Base-by-base conservation (phyloP, 1,140 invertebrate species). In the Formica selysi region DNA sequence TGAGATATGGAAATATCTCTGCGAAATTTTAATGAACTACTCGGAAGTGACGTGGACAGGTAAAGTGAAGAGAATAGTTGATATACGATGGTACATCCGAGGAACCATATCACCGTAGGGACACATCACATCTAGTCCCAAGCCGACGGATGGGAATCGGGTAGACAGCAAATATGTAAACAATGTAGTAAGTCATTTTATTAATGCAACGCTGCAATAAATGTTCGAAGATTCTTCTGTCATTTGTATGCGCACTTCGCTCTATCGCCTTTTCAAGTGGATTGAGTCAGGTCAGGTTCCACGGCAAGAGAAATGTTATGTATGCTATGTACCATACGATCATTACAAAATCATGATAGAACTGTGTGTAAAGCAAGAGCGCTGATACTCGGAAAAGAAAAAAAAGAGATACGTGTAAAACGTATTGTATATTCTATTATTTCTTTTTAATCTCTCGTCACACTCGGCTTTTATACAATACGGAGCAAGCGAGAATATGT, bases 161-260 rank as follows among this genome's bases (percentile, higher is more conserved):
- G 8, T 22, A 38, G 54, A 71, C 26, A 44, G 54, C 54, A 26
- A 36, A 44, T 26, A 83, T 36, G 16, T 83, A 62, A 83, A 83
- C 68, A 83, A 61, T 62, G 54, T 73, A 73, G 7, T 6, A 22
- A 11, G 79, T 80, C 48, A 61, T 16, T 44, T 73, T 83, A 83
- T 44, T 83, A 83, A 83, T 74, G 68, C 67, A 74, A 26, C 4
- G 67, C 11, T 19, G 79, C 68, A 22, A 61, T 83, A 74, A 74
- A 83, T 83, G 38, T 83, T 74, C 68, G 54, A 61, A 83, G 67
- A 57, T 44, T 74, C 44, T 4, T 32, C 68, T 48, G 29, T 26
- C 29, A 36, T 83, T 61, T 61, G 26, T 83, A 51, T 73, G 54
- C 54, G 29, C 26, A 67, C 26, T 32, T 73, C 54, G 41, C 26